Conservation (phyloP, 2,888 invertebrate genomes). For the Hirtodrosophila alboralis region DNA sequence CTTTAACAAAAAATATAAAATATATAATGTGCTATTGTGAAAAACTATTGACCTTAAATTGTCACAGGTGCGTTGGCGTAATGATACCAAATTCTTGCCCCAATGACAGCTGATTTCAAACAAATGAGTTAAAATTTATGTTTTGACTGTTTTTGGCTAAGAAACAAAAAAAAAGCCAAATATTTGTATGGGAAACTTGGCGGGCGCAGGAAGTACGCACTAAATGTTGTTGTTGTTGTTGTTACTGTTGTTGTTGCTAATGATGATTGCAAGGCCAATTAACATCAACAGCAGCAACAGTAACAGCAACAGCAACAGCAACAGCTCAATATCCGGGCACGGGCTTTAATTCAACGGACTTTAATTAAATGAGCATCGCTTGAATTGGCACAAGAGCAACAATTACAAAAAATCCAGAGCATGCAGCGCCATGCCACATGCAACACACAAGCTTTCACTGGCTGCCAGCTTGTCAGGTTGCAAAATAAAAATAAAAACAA, state of each 20-base stretch:
- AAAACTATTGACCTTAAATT: constrained; percentile 75
- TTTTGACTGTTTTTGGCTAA: constrained; percentile 43
- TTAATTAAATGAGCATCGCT: constrained; percentile 61
- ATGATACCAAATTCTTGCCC: constrained; percentile 48
- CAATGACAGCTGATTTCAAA: constrained; percentile 35
- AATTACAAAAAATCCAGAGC: constrained; percentile 76
- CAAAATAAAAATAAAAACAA: background rate
- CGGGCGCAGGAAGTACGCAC: constrained; percentile 40
- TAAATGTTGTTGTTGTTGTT: constrained; percentile 5
- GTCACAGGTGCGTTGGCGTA: constrained; percentile 57
- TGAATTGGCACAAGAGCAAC: constrained; percentile 62
- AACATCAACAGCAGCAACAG: constrained; percentile 25
- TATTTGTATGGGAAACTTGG: constrained; percentile 19
- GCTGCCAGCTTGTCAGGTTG: constrained; percentile 26
- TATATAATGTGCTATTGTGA: constrained; percentile 23
- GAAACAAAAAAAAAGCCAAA: no score
- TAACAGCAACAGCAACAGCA: constrained; percentile 30
- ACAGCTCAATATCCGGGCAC: constrained; percentile 66
- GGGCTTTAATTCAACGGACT: constrained; percentile 41
- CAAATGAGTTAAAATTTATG: constrained; percentile 53
- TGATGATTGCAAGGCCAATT: constrained; percentile 62
- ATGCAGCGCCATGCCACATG: constrained; percentile 52
- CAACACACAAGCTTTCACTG: constrained; percentile 54
- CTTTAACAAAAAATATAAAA: no score
- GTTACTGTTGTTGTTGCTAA: constrained; percentile 30